These are phyloP conservation scores for Thaumatotibia leucotreta DNA, from an alignment of 1,140 invertebrate genomes.

Conservation along the genomic window DNA sequence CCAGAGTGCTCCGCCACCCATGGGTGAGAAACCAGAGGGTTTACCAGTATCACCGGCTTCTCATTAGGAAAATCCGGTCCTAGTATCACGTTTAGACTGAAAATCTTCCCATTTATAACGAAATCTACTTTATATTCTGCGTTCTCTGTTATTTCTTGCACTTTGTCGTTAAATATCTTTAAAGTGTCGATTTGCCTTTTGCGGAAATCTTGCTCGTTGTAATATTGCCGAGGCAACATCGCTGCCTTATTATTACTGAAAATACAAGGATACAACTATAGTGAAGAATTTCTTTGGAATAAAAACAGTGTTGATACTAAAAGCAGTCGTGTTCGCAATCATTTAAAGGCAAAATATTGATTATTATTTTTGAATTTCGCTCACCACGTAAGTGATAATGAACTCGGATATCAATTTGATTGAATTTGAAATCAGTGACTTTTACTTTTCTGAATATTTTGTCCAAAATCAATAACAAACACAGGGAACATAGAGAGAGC, in stretches of 20 bases:
- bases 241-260: conserved; percentile 34
- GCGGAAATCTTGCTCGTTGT: conserved; percentile 67
- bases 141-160: conserved; percentile 82
- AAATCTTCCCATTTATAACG: conserved; percentile 77
- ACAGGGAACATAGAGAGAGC: too few species aligned
- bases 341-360: too few species aligned
- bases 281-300: neutral
- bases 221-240: conserved; percentile 58
- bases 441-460: too few species aligned
- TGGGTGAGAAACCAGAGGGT: conserved; percentile 80
- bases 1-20: conserved; percentile 81
- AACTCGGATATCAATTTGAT: too few species aligned
- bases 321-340: too few species aligned
- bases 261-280: conserved; percentile 17
- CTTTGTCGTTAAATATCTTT: conserved; percentile 85
- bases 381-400: too few species aligned
- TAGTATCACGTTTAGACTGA: conserved; percentile 81
- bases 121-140: conserved; percentile 85
- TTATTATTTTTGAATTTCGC: too few species aligned
- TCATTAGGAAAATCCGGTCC: conserved; percentile 84
- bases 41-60: conserved; percentile 82
- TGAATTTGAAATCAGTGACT: too few species aligned
- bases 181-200: conserved; percentile 83
- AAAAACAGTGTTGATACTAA: too few species aligned
- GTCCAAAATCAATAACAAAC: too few species aligned